Evolutionary conservation across 1,140 invertebrate species (phyloP).

Genomic region (Cydia amplana): DNA sequence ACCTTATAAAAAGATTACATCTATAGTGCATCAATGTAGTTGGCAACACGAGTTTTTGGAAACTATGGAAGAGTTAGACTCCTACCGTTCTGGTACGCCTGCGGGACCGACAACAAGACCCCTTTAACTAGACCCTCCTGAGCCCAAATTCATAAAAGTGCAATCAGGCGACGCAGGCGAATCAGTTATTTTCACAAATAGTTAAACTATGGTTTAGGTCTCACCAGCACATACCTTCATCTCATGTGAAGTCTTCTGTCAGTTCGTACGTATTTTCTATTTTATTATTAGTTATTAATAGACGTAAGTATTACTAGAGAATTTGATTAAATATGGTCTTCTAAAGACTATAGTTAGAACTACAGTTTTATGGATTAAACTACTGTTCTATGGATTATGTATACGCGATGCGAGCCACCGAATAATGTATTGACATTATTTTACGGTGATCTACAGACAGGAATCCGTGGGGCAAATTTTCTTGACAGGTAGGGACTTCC

Average conservation of each 20-base stretch:
- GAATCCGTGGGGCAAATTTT: too few relatives aligned
- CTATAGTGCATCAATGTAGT: constrained; percentile 41
- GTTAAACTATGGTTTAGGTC: neutral
- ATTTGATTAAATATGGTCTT: constrained; percentile 8
- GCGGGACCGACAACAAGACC: neutral
- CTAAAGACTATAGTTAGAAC: constrained; percentile 21
- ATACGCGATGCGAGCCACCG: neutral
- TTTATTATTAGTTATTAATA: neutral
- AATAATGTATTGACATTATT: neutral
- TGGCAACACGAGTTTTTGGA: constrained; percentile 38
- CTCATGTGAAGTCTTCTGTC: neutral
- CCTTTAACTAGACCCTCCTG: neutral
- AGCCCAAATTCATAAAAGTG: neutral
- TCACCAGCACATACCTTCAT: neutral
- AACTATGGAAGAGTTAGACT: constrained; percentile 30
- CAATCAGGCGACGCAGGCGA: neutral
- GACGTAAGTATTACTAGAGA: neutral
- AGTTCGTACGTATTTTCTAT: constrained; percentile 15
- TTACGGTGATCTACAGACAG: too few relatives aligned
- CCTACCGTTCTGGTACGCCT: constrained; percentile 15
- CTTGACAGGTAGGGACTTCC: too few relatives aligned
- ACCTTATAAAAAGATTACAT: constrained; percentile 44
- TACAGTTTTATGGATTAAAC: constrained; percentile 8
- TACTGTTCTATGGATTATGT: neutral
- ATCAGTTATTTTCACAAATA: neutral